phyloP scores from a whole-genome alignment of 1,140 invertebrate species.

The Nasonia giraulti region DNA sequence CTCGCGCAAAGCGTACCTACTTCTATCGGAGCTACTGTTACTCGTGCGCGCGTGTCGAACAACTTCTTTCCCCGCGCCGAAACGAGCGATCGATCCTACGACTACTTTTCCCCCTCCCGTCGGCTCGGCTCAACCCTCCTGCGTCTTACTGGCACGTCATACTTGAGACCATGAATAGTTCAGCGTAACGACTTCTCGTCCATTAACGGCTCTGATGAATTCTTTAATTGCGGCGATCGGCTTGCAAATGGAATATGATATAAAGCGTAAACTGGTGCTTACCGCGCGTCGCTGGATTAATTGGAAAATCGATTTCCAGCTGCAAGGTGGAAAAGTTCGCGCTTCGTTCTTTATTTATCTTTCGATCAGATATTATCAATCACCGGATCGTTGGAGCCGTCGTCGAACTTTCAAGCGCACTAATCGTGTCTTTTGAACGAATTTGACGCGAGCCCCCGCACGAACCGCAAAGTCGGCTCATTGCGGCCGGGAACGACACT shows the following conservation, averaged over 20 bases:
- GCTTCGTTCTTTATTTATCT: too few relatives aligned
- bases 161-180: constrained; percentile 19
- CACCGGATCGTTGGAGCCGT: too few relatives aligned
- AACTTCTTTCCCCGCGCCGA: background rate
- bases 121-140: background rate
- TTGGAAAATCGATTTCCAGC: background rate
- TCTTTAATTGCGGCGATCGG: background rate
- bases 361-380: too few relatives aligned
- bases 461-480: background rate
- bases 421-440: background rate
- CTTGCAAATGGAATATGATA: constrained; percentile 20
- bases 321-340: too few relatives aligned
- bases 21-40: background rate
- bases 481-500: background rate
- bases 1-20: background rate
- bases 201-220: constrained; percentile 17
- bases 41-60: background rate
- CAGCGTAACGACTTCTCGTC: constrained; percentile 29
- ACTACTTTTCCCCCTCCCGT: background rate
- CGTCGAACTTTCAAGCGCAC: too few relatives aligned
- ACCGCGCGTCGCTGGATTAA: background rate
- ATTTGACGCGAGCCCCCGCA: background rate
- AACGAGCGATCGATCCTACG: constrained; percentile 19
- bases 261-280: constrained; percentile 4
- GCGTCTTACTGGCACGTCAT: background rate